Conservation (phyloP, 2,888 invertebrate species). For the Cheilosia variabilis region DNA sequence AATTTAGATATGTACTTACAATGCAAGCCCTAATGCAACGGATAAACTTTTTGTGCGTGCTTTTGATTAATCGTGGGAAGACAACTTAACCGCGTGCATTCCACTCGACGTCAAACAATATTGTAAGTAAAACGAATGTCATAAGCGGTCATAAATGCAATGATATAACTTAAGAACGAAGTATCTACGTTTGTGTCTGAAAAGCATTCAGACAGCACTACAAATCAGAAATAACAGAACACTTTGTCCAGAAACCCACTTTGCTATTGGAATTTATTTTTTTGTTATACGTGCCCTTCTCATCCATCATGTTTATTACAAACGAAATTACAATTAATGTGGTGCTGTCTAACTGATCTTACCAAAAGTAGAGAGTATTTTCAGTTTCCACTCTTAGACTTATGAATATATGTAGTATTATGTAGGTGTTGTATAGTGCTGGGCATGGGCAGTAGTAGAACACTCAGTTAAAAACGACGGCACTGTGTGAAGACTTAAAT, state of each 20-base stretch:
- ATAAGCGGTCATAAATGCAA: constrained; percentile 11
- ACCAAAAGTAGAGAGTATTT: constrained; percentile 46
- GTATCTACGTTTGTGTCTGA: constrained; percentile 8
- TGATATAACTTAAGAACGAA: constrained; percentile 15
- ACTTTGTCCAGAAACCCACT: constrained; percentile 18
- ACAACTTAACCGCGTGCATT: no score
- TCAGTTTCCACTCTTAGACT: constrained; percentile 17
- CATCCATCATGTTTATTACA: neutral
- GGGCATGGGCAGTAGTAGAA: neutral
- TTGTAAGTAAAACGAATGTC: constrained; percentile 32
- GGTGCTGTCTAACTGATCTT: constrained; percentile 11
- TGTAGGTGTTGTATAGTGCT: neutral
- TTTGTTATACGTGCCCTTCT: constrained; percentile 3
- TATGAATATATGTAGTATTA: neutral
- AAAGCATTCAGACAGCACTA: constrained; percentile 25
- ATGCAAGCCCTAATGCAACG: no score
- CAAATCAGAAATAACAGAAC: neutral
- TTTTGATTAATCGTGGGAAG: no score
- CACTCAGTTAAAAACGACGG: no score
- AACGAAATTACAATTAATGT: constrained; percentile 5
- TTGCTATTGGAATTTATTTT: constrained; percentile 15
- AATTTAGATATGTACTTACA: no score
- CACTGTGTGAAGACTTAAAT: no score
- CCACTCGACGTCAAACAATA: constrained; percentile 14
- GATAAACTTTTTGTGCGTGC: no score